Evolutionary conservation across 2,797 vertebrate species (phyloP).

Genomic region (Sebastes reedi): DNA sequence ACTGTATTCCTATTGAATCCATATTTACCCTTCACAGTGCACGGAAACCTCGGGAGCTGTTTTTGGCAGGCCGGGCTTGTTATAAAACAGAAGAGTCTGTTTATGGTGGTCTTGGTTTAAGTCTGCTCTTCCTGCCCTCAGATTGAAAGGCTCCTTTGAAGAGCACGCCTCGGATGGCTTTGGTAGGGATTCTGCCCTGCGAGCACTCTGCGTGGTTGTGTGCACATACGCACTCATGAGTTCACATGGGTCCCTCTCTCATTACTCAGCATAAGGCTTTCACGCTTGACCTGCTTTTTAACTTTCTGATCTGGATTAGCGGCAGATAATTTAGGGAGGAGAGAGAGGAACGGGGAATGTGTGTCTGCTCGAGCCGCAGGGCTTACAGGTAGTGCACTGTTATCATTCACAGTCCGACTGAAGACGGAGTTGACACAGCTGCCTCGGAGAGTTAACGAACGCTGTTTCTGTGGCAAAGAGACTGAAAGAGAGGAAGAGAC

Average conservation of each 20-base stretch:
- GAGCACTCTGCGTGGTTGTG: neutral
- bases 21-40: slow-evolving; percentile 57
- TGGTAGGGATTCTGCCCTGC: slow-evolving; percentile 40
- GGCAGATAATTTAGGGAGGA: slow-evolving; percentile 70
- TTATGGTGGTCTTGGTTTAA: slow-evolving; percentile 70
- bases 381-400: slow-evolving; percentile 71
- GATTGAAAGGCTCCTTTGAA: slow-evolving; percentile 72
- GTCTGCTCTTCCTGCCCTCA: slow-evolving; percentile 61
- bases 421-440: slow-evolving; percentile 71
- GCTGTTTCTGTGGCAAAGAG: slow-evolving; percentile 37
- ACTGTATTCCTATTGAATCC: slow-evolving; percentile 57
- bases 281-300: slow-evolving; percentile 81
- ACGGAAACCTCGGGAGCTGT: slow-evolving; percentile 62
- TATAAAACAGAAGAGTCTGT: slow-evolving; percentile 68
- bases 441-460: slow-evolving; percentile 47
- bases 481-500: slow-evolving; percentile 18
- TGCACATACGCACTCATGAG: slow-evolving; percentile 4
- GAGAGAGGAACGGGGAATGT: slow-evolving; percentile 48
- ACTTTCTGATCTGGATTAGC: slow-evolving; percentile 80
- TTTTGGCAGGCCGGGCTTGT: slow-evolving; percentile 65
- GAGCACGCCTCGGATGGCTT: slow-evolving; percentile 61
- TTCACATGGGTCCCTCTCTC: slow-evolving; percentile 62
- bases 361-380: slow-evolving; percentile 50
- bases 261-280: slow-evolving; percentile 79
- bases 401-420: slow-evolving; percentile 67